Evolutionary conservation across 2,888 invertebrate genomes (phyloP).

Genomic region (Xestia ashworthii): DNA sequence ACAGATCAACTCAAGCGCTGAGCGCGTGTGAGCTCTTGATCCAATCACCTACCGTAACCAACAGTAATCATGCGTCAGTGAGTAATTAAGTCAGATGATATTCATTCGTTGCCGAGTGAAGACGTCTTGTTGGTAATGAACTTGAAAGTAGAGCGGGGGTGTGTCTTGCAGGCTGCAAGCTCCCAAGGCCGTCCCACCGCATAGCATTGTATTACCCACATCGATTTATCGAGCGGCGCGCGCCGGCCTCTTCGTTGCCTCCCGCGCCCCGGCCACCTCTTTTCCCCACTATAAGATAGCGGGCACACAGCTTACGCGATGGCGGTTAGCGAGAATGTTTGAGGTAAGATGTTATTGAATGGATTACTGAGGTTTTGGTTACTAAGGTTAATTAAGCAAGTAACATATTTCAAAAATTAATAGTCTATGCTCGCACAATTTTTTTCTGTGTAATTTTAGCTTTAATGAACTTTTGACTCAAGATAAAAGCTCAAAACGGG

Average conservation of each 20-base stretch:
- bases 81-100: constrained; percentile 62
- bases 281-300: constrained; percentile 74
- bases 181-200: constrained; percentile 86
- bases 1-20: constrained; percentile 55
- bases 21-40: constrained; percentile 59
- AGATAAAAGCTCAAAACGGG: not conserved
- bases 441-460: not conserved
- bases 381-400: not conserved
- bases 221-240: constrained; percentile 90
- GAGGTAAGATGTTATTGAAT: constrained; percentile 4
- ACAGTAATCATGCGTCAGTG: constrained; percentile 47
- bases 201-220: constrained; percentile 86
- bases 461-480: not conserved
- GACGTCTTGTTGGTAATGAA: constrained; percentile 86
- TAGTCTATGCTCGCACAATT: not conserved
- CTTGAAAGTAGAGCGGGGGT: constrained; percentile 86
- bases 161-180: constrained; percentile 88
- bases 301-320: constrained; percentile 60
- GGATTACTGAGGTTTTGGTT: not conserved
- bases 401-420: not conserved
- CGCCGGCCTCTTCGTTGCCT: constrained; percentile 80
- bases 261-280: constrained; percentile 76
- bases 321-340: constrained; percentile 46
- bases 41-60: constrained; percentile 39
- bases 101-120: constrained; percentile 72